phyloP scores from a whole-genome alignment of 2,113 vertebrate genomes.

The Tupaia tana region DNA sequence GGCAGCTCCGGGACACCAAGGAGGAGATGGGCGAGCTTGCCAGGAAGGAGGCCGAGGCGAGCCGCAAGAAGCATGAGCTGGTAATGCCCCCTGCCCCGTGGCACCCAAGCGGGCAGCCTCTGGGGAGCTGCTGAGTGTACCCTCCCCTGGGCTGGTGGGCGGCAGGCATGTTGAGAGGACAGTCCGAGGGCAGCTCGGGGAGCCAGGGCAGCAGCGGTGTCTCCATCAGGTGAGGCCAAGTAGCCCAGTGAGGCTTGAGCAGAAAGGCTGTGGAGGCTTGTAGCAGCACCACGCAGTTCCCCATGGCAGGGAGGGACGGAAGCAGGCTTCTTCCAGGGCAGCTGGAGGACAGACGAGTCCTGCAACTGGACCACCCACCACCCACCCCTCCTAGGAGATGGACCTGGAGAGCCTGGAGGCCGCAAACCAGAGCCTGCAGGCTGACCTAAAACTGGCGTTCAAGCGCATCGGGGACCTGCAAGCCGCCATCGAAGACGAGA shows the following conservation, averaged over 20 bases:
- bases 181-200: background rate
- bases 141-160: background rate
- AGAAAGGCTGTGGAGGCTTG: background rate
- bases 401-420: slow-evolving; percentile 98
- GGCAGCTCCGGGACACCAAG: slow-evolving; percentile 95
- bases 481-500: slow-evolving; percentile 98
- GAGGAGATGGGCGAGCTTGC: slow-evolving; percentile 96
- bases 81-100: slow-evolving; percentile 81
- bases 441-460: slow-evolving; percentile 98
- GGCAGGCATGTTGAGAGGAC: background rate
- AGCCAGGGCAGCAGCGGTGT: background rate
- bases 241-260: background rate
- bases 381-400: slow-evolving; percentile 91
- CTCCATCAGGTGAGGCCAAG: background rate
- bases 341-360: background rate
- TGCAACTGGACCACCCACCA: fast-evolving
- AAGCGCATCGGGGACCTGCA: slow-evolving; percentile 98
- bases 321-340: background rate
- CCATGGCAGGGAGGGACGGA: background rate
- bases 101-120: background rate
- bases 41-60: slow-evolving; percentile 96
- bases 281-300: background rate
- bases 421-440: slow-evolving; percentile 98
- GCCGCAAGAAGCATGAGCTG: slow-evolving; percentile 98
- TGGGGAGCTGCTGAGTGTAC: background rate